Conservation (phyloP, 1,140 invertebrate species). For the Trigoniulus corallinus region DNA sequence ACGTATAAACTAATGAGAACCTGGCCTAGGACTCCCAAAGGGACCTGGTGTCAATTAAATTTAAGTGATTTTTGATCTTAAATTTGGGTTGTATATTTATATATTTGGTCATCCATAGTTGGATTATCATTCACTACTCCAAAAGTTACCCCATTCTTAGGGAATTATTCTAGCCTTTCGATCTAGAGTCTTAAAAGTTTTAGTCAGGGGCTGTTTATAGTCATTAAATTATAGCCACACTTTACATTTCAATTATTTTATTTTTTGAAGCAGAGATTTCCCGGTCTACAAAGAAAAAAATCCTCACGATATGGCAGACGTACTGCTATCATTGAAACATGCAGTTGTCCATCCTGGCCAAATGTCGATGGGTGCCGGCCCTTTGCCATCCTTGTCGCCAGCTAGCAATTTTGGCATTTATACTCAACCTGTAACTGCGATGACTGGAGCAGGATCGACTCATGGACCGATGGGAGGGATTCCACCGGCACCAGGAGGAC, state of each 20-base stretch:
- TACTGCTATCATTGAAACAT: constrained; percentile 67
- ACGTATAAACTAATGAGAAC: too few relatives aligned
- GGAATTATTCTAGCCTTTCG: neutral
- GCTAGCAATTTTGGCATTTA: constrained; percentile 1
- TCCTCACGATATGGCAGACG: constrained; percentile 55
- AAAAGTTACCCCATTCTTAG: neutral
- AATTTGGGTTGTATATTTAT: neutral
- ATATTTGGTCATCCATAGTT: neutral
- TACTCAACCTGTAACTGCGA: constrained; percentile 3
- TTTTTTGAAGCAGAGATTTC: constrained; percentile 18
- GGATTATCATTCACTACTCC: neutral
- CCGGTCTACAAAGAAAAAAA: constrained; percentile 23
- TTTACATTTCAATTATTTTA: neutral
- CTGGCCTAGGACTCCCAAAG: too few relatives aligned
- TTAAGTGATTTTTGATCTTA: too few relatives aligned
- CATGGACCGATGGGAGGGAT: neutral
- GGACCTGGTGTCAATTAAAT: too few relatives aligned
- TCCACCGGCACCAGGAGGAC: neutral
- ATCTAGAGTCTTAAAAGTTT: neutral
- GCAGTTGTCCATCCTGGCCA: constrained; percentile 62
- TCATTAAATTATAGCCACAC: neutral
- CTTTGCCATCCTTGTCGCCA: constrained; percentile 12
- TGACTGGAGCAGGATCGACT: neutral
- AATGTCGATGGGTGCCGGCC: constrained; percentile 18
- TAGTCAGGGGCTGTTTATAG: too few relatives aligned